phyloP scores from a whole-genome alignment of 1,140 invertebrate genomes.

The Cotesia vestalis region DNA sequence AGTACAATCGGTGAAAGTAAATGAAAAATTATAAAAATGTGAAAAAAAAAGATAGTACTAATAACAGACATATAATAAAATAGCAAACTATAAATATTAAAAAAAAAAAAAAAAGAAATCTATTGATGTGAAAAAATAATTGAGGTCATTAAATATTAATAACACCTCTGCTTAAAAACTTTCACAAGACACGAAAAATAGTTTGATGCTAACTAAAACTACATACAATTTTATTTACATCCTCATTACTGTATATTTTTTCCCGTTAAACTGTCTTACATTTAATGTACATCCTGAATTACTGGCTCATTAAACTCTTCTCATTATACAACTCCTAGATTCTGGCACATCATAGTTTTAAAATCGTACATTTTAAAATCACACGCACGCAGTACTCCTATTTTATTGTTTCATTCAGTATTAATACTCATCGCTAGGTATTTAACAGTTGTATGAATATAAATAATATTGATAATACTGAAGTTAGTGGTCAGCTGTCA shows the following conservation, averaged over 20 bases:
- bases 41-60: no score
- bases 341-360: background rate
- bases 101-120: no score
- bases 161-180: background rate
- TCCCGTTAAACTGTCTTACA: background rate
- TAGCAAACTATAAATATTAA: no score
- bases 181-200: background rate
- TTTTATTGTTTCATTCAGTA: background rate
- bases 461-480: slow-evolving; percentile 26
- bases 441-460: slow-evolving; percentile 20
- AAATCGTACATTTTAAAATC: slow-evolving; percentile 15
- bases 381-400: slow-evolving; percentile 12
- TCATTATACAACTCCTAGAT: background rate
- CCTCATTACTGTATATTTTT: background rate
- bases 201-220: slow-evolving; percentile 8
- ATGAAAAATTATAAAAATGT: no score
- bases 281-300: slow-evolving; percentile 10
- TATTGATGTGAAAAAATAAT: slow-evolving; percentile 6
- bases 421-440: slow-evolving; percentile 28
- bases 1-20: background rate
- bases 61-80: no score
- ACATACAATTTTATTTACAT: slow-evolving; percentile 19
- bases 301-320: background rate
- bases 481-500: no score
- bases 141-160: slow-evolving; percentile 6